Base-by-base conservation (phyloP, 2,113 vertebrate species). In the Myxocyprinus asiaticus region DNA sequence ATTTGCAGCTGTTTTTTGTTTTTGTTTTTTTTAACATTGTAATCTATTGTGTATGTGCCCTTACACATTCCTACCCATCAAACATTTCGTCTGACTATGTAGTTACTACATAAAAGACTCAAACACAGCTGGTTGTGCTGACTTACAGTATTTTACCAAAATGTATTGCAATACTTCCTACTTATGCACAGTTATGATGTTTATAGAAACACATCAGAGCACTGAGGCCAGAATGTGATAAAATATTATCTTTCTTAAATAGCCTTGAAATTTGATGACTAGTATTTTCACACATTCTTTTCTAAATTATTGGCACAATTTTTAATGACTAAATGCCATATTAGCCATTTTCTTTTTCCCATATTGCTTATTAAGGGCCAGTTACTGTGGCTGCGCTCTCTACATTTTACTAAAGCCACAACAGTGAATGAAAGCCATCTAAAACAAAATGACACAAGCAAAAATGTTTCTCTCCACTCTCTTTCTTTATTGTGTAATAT, bases 401-500 rank as follows among this genome's bases (percentile, higher is more conserved):
- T 78, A 48, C 75, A 84, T 85, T 88, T 85, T 83, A 58, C 43
- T 56, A 61, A 59, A 61, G 33, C 51, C 71, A 77, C 71, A 58
- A 70, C 14, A 81, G 53, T 80, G 67, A 51, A 74, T 51, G 7
- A 62, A 75, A 33, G 22, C 22, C 22, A 33, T 33, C 22, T 33
- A 33, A 33, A 33, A 33, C 22, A 33, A 63, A 76, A 66, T 55
- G 5, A 65, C 74, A 53, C 48, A 48, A 47, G 6, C 43, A 48
- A 72, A n/a, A 72, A 14, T 33, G 0, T 62, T 62, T 55, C 2
- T 66, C 12, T 33, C 50, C 5, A 64, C 45, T 51, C 33, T 4
- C 33, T 53, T 33, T 51, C 44, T 65, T 76, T 76, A 76, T 65
- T 65, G 47, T 43, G 47, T 14, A 22, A 9, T 22, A 9, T 15